Evolutionary conservation across 2,888 invertebrate species (phyloP), one percentile per base, ranked within the genome.

Genomic region (Sphaeridia pumilis): DNA sequence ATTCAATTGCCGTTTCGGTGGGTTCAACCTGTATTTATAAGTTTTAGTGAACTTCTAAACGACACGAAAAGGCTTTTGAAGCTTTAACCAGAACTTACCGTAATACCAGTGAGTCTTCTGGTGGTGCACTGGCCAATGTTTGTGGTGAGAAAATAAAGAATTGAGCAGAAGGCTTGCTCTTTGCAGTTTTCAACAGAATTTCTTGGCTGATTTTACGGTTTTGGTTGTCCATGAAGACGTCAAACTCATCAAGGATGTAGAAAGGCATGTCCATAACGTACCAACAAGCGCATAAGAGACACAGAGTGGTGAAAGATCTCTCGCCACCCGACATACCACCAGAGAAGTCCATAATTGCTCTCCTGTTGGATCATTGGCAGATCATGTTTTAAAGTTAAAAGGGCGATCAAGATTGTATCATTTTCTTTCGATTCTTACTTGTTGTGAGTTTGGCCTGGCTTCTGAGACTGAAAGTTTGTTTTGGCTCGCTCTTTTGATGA

Each of bases 211-310:
- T 78, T 61, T 81, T 78, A 27, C 90, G 78, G 71, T 89, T 89
- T 47, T 87, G 78, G 72, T 84, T 82, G 70, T 92, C 90, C 85
- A 95, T 93, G 69, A 88, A 95, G 0, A 95, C 92, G 68, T 95
- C 94, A 69, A 93, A 95, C 75, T 97, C 95, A 71, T 95, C 95
- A 64, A 95, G 75, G 70, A 92, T 82, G 75, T 84, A 84, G 73
- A 97, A 94, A 1, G 97, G 95, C 67, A 88, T 80, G 67, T 86
- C 83, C 67, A 89, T 85, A 61, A 84, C 84, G 55, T 87, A 84
- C 97, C 97, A 97, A 28, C 97, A 76, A 27, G 94, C 80, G 72
- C 94, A 80, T 60, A 97, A 79, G 70, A 95, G 87, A 31, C 90
- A 87, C 10, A 94, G 86, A 0, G 94, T 95, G n/a, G 90, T 83